Percentiles rank a stretch among this genome's conserved stretches.
Evolutionary conservation across 2,888 invertebrate species (phyloP).

Genomic region (Tetrapedia diversipes): DNA sequence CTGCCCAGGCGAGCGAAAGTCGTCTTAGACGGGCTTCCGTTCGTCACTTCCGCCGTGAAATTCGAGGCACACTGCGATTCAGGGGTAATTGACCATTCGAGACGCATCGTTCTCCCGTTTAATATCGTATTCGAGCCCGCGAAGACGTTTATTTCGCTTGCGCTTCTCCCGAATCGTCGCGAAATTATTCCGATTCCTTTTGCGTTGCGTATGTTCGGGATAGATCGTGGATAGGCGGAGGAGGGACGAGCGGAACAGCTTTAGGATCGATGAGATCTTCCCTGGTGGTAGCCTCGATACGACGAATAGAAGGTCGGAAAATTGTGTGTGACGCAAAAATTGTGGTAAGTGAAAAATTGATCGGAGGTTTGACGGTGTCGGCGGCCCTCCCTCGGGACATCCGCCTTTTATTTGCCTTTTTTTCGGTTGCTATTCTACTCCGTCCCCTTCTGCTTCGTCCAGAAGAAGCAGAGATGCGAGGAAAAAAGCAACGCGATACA

Average conservation of each 20-base stretch:
- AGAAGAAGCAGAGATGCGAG: neutral
- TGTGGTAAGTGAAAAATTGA: conserved; percentile 75
- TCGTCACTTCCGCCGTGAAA: neutral
- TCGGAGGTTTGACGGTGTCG: conserved; percentile 64
- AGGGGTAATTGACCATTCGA: neutral
- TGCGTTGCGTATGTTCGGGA: neutral
- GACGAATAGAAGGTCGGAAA: conserved; percentile 63
- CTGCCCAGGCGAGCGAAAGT: neutral
- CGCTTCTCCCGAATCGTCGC: neutral
- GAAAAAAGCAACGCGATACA: neutral
- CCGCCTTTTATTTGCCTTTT: conserved; percentile 33
- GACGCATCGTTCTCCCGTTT: neutral
- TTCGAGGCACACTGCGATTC: neutral
- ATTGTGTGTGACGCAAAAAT: conserved; percentile 63
- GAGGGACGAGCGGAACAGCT: conserved; percentile 6
- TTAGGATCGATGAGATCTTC: conserved; percentile 43
- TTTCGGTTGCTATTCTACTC: conserved; percentile 1
- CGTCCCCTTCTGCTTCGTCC: neutral
- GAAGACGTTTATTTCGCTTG: neutral
- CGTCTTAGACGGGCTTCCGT: neutral
- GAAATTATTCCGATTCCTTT: neutral
- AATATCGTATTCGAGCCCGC: neutral
- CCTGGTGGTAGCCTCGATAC: conserved; percentile 47
- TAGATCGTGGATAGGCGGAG: neutral
- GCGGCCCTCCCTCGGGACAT: conserved; percentile 53